Evolutionary conservation across 2,797 vertebrate genomes (phyloP).

Genomic region (Semotilus atromaculatus): DNA sequence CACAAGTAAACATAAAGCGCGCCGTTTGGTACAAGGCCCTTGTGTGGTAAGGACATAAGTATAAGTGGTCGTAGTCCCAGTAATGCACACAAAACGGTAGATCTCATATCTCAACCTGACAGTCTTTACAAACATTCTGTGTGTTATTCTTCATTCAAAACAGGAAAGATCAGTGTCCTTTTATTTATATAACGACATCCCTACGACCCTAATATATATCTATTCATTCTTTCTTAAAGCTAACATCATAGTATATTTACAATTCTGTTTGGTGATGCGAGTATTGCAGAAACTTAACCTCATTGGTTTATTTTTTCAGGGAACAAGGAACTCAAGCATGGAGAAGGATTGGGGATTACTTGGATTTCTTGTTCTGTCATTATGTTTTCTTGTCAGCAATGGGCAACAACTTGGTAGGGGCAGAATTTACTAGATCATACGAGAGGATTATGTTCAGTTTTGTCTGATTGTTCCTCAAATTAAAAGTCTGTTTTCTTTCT

Average conservation of each 20-base stretch:
- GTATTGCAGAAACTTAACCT: background rate
- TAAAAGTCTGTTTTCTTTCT: slow-evolving; percentile 46
- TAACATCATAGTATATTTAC: background rate
- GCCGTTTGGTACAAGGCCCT: background rate
- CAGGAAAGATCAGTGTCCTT: background rate
- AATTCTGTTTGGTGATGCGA: background rate
- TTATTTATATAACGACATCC: background rate
- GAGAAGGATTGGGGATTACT: slow-evolving; percentile 61
- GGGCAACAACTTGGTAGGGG: slow-evolving; percentile 71
- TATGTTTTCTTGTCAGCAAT: slow-evolving; percentile 62
- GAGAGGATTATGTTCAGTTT: background rate
- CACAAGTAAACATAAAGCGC: background rate
- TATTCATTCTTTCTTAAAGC: background rate
- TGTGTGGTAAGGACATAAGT: background rate
- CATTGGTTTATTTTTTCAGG: slow-evolving; percentile 1
- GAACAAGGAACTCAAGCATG: slow-evolving; percentile 65
- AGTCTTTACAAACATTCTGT: background rate
- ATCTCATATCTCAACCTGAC: background rate
- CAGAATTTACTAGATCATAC: background rate
- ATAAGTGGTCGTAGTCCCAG: background rate
- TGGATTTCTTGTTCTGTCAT: slow-evolving; percentile 62
- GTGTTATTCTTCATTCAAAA: background rate
- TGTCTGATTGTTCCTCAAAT: background rate
- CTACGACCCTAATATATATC: background rate
- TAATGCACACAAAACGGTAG: background rate